Evolutionary conservation across 2,113 vertebrate species (phyloP).

Genomic region (Barnardius zonarius): DNA sequence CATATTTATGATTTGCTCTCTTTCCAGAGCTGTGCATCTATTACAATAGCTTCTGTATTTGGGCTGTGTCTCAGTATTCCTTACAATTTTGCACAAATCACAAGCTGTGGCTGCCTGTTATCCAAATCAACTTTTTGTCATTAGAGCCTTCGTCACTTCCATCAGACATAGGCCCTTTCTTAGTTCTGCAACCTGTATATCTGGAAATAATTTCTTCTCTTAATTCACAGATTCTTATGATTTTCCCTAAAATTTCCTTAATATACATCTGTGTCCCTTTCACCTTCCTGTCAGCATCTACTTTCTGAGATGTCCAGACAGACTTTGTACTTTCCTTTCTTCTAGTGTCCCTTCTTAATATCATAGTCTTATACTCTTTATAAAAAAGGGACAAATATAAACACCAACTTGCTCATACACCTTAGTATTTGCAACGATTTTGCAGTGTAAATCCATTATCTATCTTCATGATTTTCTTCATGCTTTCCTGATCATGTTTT

Average conservation of each 20-base stretch:
- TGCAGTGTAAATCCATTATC: not conserved
- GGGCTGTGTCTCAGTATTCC: not conserved
- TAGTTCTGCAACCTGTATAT: not conserved
- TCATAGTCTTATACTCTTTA: not conserved
- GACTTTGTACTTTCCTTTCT: not conserved
- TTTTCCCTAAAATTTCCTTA: not conserved
- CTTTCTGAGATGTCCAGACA: not conserved
- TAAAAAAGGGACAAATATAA: not conserved
- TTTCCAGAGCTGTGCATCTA: not conserved
- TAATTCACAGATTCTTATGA: not conserved
- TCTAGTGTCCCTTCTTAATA: not conserved
- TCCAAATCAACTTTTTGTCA: not conserved
- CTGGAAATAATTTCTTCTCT: not conserved
- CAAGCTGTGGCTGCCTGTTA: not conserved
- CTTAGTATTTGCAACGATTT: not conserved
- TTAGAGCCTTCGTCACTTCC: not conserved
- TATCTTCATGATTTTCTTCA: not conserved
- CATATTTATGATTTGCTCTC: not conserved
- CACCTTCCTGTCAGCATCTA: not conserved
- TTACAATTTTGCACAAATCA: not conserved
- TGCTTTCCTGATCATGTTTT: not conserved
- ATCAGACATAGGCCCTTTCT: not conserved
- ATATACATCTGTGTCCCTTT: not conserved
- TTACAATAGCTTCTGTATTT: not conserved
- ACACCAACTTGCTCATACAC: not conserved